These are phyloP conservation scores for Buphagus erythrorhynchus DNA, from an alignment of 2,797 vertebrate species.

Conservation along the genomic window DNA sequence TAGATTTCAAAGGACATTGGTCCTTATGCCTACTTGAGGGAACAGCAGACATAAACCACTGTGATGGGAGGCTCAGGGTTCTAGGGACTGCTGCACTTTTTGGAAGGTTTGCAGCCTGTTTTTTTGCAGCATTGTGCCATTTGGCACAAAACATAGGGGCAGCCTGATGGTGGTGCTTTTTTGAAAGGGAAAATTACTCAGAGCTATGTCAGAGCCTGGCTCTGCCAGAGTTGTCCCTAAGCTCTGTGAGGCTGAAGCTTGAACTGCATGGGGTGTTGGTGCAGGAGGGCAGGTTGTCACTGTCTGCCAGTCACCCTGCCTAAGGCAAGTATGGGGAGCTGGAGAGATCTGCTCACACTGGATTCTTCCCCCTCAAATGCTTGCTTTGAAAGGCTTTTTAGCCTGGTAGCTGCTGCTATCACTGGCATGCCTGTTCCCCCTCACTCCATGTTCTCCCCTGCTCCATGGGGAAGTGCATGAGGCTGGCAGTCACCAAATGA, in stretches of 20 bases:
- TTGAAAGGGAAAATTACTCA: not conserved
- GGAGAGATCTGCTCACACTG: not conserved
- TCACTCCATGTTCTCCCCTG: fast-evolving
- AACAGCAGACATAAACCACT: not conserved
- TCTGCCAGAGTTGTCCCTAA: not conserved
- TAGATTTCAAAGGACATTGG: not conserved
- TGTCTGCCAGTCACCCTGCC: not conserved
- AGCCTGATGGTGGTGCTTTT: not conserved
- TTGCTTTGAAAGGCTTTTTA: not conserved
- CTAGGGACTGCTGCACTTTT: not conserved
- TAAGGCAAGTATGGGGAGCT: not conserved
- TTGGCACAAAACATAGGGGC: not conserved
- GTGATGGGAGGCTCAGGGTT: not conserved
- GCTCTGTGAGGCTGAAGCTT: not conserved
- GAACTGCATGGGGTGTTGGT: not conserved
- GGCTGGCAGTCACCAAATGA: not conserved
- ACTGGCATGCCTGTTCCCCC: not conserved
- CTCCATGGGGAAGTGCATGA: not conserved
- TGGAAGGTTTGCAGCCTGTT: not conserved
- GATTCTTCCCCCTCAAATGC: not conserved
- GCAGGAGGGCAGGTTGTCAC: not conserved
- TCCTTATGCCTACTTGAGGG: not conserved
- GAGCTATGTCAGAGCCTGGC: not conserved
- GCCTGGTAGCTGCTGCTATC: not conserved
- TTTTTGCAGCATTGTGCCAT: not conserved